Conservation (phyloP, 2,113 vertebrate species). For the Neopipo cinnamomea region DNA sequence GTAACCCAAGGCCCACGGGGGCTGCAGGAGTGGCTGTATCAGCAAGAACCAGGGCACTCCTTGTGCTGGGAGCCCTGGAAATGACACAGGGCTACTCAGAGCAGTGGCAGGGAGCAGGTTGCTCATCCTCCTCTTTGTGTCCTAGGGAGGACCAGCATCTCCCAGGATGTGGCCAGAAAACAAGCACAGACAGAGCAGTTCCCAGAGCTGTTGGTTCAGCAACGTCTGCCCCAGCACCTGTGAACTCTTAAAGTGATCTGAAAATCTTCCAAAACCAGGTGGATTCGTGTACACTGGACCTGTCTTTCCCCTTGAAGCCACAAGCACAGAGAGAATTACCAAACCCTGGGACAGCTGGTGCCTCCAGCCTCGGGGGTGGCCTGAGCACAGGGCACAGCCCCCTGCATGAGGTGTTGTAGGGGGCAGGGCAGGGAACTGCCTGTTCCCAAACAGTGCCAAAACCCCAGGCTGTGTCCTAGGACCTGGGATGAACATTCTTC, state of each 20-base stretch:
- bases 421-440: neutral
- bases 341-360: neutral
- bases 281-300: neutral
- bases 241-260: neutral
- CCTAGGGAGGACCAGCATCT: neutral
- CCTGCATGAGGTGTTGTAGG: rapidly evolving
- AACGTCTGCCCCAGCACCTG: neutral
- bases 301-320: neutral
- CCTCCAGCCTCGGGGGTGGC: neutral
- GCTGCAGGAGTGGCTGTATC: neutral
- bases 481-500: neutral
- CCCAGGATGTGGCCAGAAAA: neutral
- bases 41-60: neutral
- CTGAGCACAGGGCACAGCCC: rapidly evolving
- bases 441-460: neutral
- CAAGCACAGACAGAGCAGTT: neutral
- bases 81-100: neutral
- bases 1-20: neutral
- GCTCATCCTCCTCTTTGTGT: neutral
- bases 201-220: neutral
- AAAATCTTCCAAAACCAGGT: neutral
- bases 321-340: neutral
- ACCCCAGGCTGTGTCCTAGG: neutral
- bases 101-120: neutral
- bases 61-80: neutral